phyloP scores from a whole-genome alignment of 2,113 vertebrate genomes.

The Parus major region DNA sequence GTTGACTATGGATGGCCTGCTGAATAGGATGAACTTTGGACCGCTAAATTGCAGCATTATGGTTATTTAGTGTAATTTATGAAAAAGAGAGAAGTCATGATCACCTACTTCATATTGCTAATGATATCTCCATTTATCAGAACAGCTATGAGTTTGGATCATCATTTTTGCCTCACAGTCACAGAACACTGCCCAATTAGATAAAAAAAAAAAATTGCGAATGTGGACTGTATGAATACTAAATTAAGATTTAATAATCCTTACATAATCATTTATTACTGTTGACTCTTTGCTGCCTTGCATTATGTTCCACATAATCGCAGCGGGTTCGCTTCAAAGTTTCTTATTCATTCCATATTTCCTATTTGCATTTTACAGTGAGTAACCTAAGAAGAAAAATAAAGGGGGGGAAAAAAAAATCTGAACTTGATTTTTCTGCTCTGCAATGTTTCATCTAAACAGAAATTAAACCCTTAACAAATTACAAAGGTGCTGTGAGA shows the following conservation, averaged over 20 bases:
- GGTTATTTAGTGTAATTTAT: slow-evolving; percentile 98
- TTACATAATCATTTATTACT: slow-evolving; percentile 57
- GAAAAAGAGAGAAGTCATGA: slow-evolving; percentile 78
- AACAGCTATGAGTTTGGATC: slow-evolving; percentile 73
- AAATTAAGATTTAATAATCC: slow-evolving; percentile 73
- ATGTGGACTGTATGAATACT: slow-evolving; percentile 24
- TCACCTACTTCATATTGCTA: slow-evolving; percentile 81
- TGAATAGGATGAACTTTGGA: slow-evolving; percentile 93
- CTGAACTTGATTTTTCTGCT: not conserved
- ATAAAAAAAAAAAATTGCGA: not conserved
- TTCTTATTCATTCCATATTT: not conserved
- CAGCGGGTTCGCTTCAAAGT: slow-evolving; percentile 40
- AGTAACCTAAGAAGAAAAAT: not conserved
- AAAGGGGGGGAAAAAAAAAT: not conserved
- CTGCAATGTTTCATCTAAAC: not conserved
- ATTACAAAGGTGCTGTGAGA: not conserved
- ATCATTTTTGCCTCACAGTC: slow-evolving; percentile 62
- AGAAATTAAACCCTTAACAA: not conserved
- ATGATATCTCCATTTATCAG: slow-evolving; percentile 83
- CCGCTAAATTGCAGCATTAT: slow-evolving; percentile 98
- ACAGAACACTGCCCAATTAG: slow-evolving; percentile 69
- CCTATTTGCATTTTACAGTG: slow-evolving; percentile 25
- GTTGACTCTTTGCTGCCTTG: slow-evolving; percentile 44
- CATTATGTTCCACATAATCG: slow-evolving; percentile 38
- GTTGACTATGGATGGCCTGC: slow-evolving; percentile 94